Evolutionary conservation across 2,113 vertebrate genomes (phyloP).

Genomic region (Gorsachius goisagi): DNA sequence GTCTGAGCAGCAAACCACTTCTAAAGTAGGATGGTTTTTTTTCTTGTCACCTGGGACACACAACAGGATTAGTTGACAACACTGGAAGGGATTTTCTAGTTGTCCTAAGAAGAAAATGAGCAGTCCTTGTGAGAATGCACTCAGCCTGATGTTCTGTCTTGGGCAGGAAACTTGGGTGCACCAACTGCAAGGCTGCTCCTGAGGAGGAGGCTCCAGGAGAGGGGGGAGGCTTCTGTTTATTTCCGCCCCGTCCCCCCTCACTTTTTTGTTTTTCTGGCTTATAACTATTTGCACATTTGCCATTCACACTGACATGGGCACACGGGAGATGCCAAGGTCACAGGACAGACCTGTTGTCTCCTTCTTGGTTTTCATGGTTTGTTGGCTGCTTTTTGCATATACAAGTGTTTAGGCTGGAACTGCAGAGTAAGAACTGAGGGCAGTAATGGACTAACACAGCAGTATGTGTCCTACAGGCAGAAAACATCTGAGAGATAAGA

Average conservation of each 20-base stretch:
- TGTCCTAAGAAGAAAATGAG: background rate
- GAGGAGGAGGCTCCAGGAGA: background rate
- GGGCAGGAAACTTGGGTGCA: background rate
- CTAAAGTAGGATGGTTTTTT: background rate
- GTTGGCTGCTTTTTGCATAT: background rate
- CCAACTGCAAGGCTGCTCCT: background rate
- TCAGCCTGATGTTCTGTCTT: background rate
- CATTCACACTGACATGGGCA: accelerated
- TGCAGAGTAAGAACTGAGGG: accelerated
- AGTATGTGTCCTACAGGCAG: background rate
- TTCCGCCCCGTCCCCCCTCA: no score
- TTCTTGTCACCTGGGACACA: background rate
- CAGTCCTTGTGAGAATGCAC: background rate
- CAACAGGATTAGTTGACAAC: background rate
- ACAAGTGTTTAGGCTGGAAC: background rate
- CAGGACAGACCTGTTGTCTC: background rate
- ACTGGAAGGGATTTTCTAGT: background rate
- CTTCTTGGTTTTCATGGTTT: background rate
- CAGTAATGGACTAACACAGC: background rate
- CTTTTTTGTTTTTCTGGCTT: background rate
- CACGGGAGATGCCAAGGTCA: background rate
- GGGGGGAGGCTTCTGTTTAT: accelerated
- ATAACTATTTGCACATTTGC: background rate
- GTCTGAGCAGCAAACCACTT: background rate
- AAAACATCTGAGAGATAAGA: background rate